Evolutionary conservation across 2,113 vertebrate species (phyloP).

Genomic region (Gasterosteus nipponicus): DNA sequence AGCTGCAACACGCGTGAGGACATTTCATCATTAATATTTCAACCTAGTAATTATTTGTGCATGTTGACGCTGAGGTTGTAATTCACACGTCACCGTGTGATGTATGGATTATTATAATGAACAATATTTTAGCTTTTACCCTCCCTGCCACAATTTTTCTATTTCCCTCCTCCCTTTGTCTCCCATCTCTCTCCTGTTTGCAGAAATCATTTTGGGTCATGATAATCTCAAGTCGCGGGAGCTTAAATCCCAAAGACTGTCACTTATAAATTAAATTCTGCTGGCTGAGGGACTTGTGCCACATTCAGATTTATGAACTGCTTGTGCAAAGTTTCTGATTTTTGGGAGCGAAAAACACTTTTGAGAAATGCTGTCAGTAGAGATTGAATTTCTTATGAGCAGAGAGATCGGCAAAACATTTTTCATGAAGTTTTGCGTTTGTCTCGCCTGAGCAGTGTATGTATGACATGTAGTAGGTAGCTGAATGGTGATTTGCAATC

Average conservation of each 20-base stretch:
- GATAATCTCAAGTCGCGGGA: slow-evolving; percentile 31
- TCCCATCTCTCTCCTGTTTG: slow-evolving; percentile 26
- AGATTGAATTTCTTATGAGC: slow-evolving; percentile 47
- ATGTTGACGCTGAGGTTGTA: slow-evolving; percentile 75
- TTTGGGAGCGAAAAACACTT: slow-evolving; percentile 17
- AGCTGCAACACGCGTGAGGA: slow-evolving; percentile 69
- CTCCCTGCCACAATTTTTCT: slow-evolving; percentile 52
- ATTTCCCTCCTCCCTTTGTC: slow-evolving; percentile 8
- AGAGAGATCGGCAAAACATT: slow-evolving; percentile 38
- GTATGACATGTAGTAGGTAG: slow-evolving; percentile 59
- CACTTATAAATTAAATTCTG: slow-evolving; percentile 49
- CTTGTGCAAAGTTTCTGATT: slow-evolving; percentile 30
- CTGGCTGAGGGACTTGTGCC: slow-evolving; percentile 34
- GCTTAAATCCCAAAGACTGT: slow-evolving; percentile 46
- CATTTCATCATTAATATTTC: slow-evolving; percentile 81
- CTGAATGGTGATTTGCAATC: slow-evolving; percentile 58
- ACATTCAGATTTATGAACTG: neutral
- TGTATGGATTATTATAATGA: slow-evolving; percentile 81
- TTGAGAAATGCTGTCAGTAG: slow-evolving; percentile 45
- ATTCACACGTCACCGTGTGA: slow-evolving; percentile 75
- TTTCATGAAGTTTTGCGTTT: slow-evolving; percentile 39
- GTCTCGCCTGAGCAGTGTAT: slow-evolving; percentile 46
- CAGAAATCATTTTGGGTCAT: slow-evolving; percentile 47
- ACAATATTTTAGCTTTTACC: slow-evolving; percentile 70
- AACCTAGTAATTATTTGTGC: slow-evolving; percentile 77